Evolutionary conservation across 2,888 invertebrate genomes (phyloP).

Genomic region (Euzophera pinguis): DNA sequence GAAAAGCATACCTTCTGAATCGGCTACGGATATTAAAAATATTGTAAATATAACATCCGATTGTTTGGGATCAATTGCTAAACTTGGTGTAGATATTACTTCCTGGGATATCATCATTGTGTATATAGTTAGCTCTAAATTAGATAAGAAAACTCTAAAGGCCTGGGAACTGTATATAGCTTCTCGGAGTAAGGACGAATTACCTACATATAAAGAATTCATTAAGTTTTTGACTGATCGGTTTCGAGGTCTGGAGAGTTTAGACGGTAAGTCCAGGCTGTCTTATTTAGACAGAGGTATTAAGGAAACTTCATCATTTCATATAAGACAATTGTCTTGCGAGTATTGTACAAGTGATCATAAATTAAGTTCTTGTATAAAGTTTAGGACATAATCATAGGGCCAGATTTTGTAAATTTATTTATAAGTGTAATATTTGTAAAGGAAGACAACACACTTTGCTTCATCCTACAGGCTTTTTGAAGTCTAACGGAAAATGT

Average conservation of each 20-base stretch:
- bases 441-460: no score
- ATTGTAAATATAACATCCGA: background rate
- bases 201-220: background rate
- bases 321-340: background rate
- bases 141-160: background rate
- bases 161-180: background rate
- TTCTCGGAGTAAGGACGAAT: background rate
- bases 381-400: slow-evolving; percentile 5
- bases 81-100: background rate
- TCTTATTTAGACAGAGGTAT: no score
- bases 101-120: background rate
- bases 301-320: background rate
- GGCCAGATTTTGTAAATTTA: background rate
- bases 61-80: background rate
- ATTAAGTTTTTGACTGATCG: background rate
- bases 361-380: slow-evolving; percentile 10
- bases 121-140: background rate
- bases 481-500: no score
- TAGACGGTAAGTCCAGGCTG: background rate
- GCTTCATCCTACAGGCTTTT: no score
- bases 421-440: no score
- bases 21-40: background rate
- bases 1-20: background rate
- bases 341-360: background rate
- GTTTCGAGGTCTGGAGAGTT: background rate